A percentile compares a stretch with the other conserved stretches of the same genome.
Evolutionary conservation across 1,140 invertebrate species (phyloP).

Genomic region (Drosophila erecta): DNA sequence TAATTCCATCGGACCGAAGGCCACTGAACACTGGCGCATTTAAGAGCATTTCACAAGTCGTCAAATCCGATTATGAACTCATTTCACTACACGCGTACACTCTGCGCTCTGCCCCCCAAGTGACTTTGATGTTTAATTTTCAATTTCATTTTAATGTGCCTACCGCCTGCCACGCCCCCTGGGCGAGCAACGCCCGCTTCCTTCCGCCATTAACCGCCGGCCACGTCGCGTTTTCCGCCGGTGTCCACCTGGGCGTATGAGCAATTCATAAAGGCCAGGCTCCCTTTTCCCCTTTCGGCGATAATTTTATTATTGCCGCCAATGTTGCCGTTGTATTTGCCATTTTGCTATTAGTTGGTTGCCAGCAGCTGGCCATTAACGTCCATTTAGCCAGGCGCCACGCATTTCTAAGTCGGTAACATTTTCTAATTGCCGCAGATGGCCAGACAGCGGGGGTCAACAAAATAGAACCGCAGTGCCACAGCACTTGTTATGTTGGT

Average conservation of each 20-base stretch:
- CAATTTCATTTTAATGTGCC: slow-evolving; percentile 81
- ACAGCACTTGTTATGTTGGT: no score
- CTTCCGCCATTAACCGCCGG: neutral
- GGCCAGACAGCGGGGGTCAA: neutral
- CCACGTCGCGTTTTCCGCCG: slow-evolving; percentile 1
- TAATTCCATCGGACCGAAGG: slow-evolving; percentile 17
- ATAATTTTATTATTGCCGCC: slow-evolving; percentile 77
- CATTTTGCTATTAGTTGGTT: slow-evolving; percentile 72
- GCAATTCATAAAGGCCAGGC: slow-evolving; percentile 55
- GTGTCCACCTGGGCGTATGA: slow-evolving; percentile 74
- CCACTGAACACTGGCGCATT: slow-evolving; percentile 42
- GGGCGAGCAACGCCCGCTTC: slow-evolving; percentile 11
- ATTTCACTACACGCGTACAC: slow-evolving; percentile 70
- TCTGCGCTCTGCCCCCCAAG: slow-evolving; percentile 27
- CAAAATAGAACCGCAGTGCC: neutral
- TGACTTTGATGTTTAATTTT: slow-evolving; percentile 82
- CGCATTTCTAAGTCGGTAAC: slow-evolving; percentile 79
- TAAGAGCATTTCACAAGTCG: slow-evolving; percentile 80
- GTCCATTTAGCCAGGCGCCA: slow-evolving; percentile 78
- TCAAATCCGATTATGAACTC: slow-evolving; percentile 83
- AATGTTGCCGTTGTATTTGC: slow-evolving; percentile 26
- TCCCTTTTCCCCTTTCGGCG: slow-evolving; percentile 29
- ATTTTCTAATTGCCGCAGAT: slow-evolving; percentile 79
- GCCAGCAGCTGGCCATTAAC: slow-evolving; percentile 77
- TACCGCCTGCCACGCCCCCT: slow-evolving; percentile 18